Base-by-base conservation (phyloP, 2,888 invertebrate genomes). In the Cataglyphis cursor region DNA sequence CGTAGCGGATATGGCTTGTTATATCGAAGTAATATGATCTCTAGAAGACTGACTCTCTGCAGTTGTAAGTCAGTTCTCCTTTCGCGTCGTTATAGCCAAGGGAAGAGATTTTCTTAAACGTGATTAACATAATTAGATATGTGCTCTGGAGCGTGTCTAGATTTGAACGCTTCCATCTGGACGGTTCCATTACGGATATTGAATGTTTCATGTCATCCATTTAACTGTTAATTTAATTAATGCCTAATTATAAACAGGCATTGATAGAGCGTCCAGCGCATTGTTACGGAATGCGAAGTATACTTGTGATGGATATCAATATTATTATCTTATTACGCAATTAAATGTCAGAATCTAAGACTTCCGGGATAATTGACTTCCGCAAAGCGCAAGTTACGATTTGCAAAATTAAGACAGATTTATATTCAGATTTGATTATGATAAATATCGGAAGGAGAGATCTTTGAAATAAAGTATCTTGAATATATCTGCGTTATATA, bases 201-300 rank as follows among this genome's bases (percentile, higher is more conserved):
- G 38, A 41, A 28, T 51, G 12, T 28, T 48, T 31, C 48, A 44
- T 66, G 35, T 62, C 57, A n/a, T 41, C 15, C 35, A 65, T 66
- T 81, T 59, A 48, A 68, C 48, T 35, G 68, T 86, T 83, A 75
- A 83, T 75, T 76, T 48, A 62, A 87, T 84, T 80, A 21, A 73
- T 74, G 61, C 48, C 44, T 66, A 70, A 74, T 87, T 80, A n/a
- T 48, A 59, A 68, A 44, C 35, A 8, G 31, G 70, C 24, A 70
- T 70, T 78, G 70, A 78, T 44, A 31, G 70, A 21, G 57, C 28
- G 57, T 21, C 10, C 21, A 57, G 28, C 75, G 62, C 18, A 48
- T 75, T 31, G 31, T 62, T 75, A 64, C 12, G 65, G 38, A 38
- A 15, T 8, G 48, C 66, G 68, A 21, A 65, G 24, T 65, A 54